Evolutionary conservation across 1,140 invertebrate genomes (phyloP).

Genomic region (Drosophila obscura): DNA sequence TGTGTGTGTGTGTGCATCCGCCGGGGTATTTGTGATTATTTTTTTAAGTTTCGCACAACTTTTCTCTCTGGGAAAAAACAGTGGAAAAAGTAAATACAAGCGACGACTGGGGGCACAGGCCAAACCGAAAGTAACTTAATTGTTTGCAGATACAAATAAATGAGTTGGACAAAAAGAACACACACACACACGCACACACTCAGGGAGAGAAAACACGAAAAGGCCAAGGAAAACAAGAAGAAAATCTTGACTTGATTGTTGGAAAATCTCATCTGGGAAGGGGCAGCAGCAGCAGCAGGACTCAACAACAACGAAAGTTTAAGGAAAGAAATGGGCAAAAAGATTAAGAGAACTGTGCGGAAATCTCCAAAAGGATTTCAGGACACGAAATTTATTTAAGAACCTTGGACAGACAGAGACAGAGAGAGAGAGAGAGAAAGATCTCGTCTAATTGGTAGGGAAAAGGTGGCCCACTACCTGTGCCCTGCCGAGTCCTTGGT

Average conservation of each 20-base stretch:
- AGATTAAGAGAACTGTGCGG: slow-evolving; percentile 44
- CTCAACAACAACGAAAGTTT: not conserved
- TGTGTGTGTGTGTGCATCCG: slow-evolving; percentile 39
- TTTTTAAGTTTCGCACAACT: slow-evolving; percentile 69
- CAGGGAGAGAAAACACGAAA: slow-evolving; percentile 19
- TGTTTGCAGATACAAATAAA: slow-evolving; percentile 80
- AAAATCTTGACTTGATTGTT: slow-evolving; percentile 48
- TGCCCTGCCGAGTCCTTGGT: too few relatives aligned
- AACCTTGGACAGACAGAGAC: slow-evolving; percentile 18
- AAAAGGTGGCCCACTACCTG: too few relatives aligned
- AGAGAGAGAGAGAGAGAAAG: not conserved
- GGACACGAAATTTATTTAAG: slow-evolving; percentile 48
- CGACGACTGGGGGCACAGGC: slow-evolving; percentile 36
- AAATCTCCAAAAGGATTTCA: slow-evolving; percentile 44
- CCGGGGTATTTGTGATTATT: slow-evolving; percentile 60
- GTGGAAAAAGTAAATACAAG: slow-evolving; percentile 34
- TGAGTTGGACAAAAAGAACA: slow-evolving; percentile 54
- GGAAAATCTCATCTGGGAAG: slow-evolving; percentile 27
- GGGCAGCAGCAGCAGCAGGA: too few relatives aligned
- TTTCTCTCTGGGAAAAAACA: slow-evolving; percentile 44
- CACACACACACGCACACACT: slow-evolving; percentile 12
- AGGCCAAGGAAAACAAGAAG: slow-evolving; percentile 39
- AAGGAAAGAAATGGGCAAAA: slow-evolving; percentile 2
- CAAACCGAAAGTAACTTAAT: slow-evolving; percentile 71
- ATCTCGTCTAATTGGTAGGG: not conserved